These are phyloP conservation scores for Caenorhabditis angaria DNA, from an alignment of 2,888 invertebrate species.

Conservation along the genomic window DNA sequence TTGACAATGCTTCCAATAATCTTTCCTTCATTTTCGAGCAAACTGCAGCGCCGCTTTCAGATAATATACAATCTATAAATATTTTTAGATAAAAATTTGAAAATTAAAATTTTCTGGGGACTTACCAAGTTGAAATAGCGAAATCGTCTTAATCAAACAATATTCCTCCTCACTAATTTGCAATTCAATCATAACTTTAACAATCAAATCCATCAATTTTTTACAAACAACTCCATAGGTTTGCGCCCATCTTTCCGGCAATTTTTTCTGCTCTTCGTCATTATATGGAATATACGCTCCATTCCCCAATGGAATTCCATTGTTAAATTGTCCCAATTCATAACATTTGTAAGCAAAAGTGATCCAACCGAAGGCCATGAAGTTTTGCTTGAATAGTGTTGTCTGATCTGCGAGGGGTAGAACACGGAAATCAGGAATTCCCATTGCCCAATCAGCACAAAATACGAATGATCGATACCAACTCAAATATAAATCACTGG, in stretches of 20 bases:
- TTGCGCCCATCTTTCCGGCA: constrained; percentile 53
- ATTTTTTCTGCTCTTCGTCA: constrained; percentile 46
- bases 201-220: constrained; percentile 57
- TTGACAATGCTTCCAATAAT: constrained; percentile 48
- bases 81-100: background rate
- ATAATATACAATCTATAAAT: constrained; percentile 53
- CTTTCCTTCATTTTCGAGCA: constrained; percentile 44
- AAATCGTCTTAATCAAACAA: constrained; percentile 58
- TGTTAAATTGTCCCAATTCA: constrained; percentile 27
- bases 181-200: constrained; percentile 55
- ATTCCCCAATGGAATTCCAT: constrained; percentile 58
- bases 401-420: constrained; percentile 58
- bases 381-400: constrained; percentile 61
- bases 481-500: constrained; percentile 51
- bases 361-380: constrained; percentile 64
- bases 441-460: constrained; percentile 63
- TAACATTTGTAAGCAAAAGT: constrained; percentile 58
- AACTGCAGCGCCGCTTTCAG: constrained; percentile 33
- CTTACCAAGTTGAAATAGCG: constrained; percentile 58
- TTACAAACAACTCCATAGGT: constrained; percentile 58
- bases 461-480: constrained; percentile 64
- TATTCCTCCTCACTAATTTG: constrained; percentile 59
- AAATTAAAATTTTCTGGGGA: background rate
- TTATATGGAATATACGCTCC: constrained; percentile 59
- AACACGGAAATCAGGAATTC: constrained; percentile 57